Evolutionary conservation across 1,140 invertebrate genomes (phyloP).

Genomic region (Plodia interpunctella): DNA sequence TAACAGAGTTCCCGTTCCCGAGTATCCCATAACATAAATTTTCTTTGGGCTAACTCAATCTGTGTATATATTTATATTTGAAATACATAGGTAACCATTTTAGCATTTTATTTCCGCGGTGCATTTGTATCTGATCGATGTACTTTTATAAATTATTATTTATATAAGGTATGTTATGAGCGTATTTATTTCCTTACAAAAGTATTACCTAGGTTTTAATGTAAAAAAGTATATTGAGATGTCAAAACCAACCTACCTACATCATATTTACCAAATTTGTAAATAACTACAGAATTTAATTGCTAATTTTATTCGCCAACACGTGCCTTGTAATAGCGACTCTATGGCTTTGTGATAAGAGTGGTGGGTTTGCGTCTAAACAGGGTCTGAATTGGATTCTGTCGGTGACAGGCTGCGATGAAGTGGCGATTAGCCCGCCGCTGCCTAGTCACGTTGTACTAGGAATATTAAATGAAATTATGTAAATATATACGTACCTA

Average conservation of each 20-base stretch:
- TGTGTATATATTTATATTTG: too few relatives aligned
- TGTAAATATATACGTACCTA: slow-evolving; percentile 5
- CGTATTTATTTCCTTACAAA: background rate
- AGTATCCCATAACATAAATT: too few relatives aligned
- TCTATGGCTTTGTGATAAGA: slow-evolving; percentile 20
- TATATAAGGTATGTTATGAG: too few relatives aligned
- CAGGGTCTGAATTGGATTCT: slow-evolving; percentile 33
- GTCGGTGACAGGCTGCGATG: slow-evolving; percentile 50
- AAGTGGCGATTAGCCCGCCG: slow-evolving; percentile 60
- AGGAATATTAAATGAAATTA: slow-evolving; percentile 6
- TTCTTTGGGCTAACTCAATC: too few relatives aligned
- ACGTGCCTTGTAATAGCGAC: background rate
- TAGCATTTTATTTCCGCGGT: too few relatives aligned
- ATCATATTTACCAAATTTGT: slow-evolving; percentile 7
- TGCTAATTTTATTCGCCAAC: background rate
- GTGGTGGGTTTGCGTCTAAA: slow-evolving; percentile 19
- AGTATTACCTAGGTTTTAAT: background rate
- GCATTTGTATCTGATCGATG: too few relatives aligned
- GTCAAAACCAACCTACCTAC: slow-evolving; percentile 3
- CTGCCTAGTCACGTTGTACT: slow-evolving; percentile 29
- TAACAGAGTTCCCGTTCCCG: too few relatives aligned
- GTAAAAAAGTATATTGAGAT: background rate
- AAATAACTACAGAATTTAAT: slow-evolving; percentile 5
- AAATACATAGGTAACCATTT: too few relatives aligned
- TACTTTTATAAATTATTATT: too few relatives aligned